Conservation (phyloP, 2,888 invertebrate genomes). For the Orthosia gothica region DNA sequence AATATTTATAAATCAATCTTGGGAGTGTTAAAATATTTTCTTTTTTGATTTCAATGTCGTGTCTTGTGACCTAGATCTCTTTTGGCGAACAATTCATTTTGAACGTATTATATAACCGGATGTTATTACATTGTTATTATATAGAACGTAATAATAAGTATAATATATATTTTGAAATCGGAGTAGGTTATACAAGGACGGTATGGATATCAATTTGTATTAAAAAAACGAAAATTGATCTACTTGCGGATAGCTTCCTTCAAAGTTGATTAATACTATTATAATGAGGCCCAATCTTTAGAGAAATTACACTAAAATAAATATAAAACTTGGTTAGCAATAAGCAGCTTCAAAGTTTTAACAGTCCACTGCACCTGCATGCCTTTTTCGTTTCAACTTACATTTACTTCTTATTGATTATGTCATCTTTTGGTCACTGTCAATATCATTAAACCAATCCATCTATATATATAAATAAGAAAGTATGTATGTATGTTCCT, state of each 20-base stretch:
- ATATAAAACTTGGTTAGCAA: not conserved
- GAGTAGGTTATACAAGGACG: conserved; percentile 1
- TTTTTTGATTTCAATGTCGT: conserved; percentile 27
- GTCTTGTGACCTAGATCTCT: conserved; percentile 22
- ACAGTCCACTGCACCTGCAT: not conserved
- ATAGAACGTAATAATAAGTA: not conserved
- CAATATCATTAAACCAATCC: too few species aligned
- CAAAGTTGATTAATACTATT: too few species aligned
- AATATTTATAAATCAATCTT: not conserved
- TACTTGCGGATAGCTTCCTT: not conserved
- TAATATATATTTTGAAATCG: not conserved
- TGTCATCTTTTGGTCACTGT: too few species aligned
- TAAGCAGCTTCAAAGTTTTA: not conserved
- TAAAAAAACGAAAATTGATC: not conserved
- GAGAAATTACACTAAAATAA: not conserved
- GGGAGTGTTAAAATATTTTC: not conserved
- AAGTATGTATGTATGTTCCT: too few species aligned
- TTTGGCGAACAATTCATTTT: not conserved
- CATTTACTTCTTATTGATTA: too few species aligned
- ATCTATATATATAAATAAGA: too few species aligned
- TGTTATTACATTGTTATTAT: conserved; percentile 8
- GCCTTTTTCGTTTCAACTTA: too few species aligned
- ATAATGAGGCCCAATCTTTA: not conserved
- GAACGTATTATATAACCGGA: conserved; percentile 18
- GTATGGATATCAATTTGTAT: not conserved